A percentile compares a stretch with the other conserved stretches of the same genome.
These are phyloP conservation scores for Steinernema scapterisci DNA, from an alignment of 2,888 invertebrate genomes.

Conservation along the genomic window DNA sequence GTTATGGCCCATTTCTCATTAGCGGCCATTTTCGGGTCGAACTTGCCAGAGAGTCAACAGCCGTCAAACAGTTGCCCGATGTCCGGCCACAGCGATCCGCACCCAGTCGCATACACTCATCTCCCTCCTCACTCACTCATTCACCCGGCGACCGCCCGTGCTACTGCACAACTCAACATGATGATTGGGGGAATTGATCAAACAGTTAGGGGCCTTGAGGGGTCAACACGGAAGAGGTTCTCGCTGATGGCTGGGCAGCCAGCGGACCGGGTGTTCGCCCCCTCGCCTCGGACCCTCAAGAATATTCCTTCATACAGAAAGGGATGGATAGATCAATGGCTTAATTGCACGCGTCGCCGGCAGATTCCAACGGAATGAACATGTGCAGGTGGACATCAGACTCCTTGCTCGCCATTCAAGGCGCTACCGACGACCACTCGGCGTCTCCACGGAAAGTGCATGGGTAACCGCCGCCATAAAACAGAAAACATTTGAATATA, in stretches of 20 bases:
- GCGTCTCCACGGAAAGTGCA: conserved; percentile 11
- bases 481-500: conserved; percentile 1
- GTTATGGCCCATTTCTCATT: conserved; percentile 33
- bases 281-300: no score
- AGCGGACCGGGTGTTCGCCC: no score
- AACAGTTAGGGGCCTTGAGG: conserved; percentile 6
- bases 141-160: conserved; percentile 10
- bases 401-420: neutral
- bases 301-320: no score
- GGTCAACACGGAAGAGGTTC: conserved; percentile 3
- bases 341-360: neutral
- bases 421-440: no score
- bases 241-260: neutral
- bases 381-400: conserved; percentile 4
- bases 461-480: conserved; percentile 3
- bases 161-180: conserved; percentile 26
- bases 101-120: neutral
- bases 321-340: no score
- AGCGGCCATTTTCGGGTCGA: conserved; percentile 33
- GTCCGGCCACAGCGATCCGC: neutral
- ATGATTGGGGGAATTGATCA: conserved; percentile 1
- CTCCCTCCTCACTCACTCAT: neutral
- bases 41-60: conserved; percentile 32
- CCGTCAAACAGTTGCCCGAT: conserved; percentile 32
- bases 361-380: conserved; percentile 18